Percentiles rank a stretch among this genome's conserved stretches.
These are phyloP conservation scores for Tragelaphus scriptus DNA, from an alignment of 2,113 vertebrate genomes.

Conservation along the genomic window DNA sequence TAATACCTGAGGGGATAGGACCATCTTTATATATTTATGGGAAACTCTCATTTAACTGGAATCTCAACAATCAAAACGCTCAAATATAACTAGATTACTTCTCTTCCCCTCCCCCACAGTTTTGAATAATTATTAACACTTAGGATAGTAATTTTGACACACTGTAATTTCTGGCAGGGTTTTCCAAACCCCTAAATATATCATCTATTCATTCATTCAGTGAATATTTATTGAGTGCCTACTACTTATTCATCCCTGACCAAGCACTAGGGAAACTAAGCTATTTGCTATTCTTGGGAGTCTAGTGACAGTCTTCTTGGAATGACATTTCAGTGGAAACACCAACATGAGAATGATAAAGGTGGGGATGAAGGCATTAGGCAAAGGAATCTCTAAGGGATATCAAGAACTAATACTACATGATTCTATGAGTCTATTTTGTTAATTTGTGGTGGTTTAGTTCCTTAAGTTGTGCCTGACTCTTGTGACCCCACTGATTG, in stretches of 20 bases:
- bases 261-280: background rate
- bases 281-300: background rate
- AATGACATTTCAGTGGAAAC: background rate
- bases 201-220: background rate
- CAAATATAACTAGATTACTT: background rate
- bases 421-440: background rate
- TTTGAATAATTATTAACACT: background rate
- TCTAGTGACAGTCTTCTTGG: background rate
- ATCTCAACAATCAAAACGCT: background rate
- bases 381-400: background rate
- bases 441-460: background rate
- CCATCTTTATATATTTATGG: background rate
- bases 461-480: background rate
- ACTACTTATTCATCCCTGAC: background rate
- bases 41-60: background rate
- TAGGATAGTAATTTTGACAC: background rate
- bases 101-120: background rate
- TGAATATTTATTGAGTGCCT: background rate
- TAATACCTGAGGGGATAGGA: background rate
- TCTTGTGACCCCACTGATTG: background rate
- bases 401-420: background rate
- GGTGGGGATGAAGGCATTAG: background rate
- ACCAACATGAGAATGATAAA: background rate
- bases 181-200: conserved; percentile 1
- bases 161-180: background rate